phyloP scores from a whole-genome alignment of 2,888 invertebrate genomes.

The Adelphocoris suturalis region DNA sequence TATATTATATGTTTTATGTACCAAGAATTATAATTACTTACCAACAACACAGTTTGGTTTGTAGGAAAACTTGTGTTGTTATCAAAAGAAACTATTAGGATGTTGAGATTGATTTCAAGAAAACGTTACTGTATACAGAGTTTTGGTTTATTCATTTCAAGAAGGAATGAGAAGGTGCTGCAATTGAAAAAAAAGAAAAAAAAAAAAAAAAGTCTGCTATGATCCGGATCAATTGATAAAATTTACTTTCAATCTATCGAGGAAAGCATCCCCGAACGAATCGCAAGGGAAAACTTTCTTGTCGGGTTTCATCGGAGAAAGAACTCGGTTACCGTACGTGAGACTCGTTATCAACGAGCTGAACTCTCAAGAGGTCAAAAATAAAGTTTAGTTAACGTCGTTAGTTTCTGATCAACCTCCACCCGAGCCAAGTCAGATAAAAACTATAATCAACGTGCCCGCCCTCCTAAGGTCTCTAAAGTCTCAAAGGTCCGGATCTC shows the following conservation, averaged over 20 bases:
- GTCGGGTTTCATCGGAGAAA: not conserved
- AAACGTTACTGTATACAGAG: not conserved
- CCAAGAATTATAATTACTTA: too few relatives aligned
- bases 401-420: slow-evolving; percentile 18
- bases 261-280: not conserved
- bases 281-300: not conserved
- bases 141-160: not conserved
- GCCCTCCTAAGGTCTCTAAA: not conserved
- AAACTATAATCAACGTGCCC: slow-evolving; percentile 12
- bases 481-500: slow-evolving; percentile 5
- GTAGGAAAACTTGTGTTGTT: not conserved
- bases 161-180: not conserved
- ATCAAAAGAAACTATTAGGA: not conserved
- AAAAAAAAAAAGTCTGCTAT: too few relatives aligned
- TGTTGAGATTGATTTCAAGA: not conserved
- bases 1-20: too few relatives aligned
- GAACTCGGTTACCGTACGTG: slow-evolving; percentile 26
- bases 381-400: slow-evolving; percentile 3
- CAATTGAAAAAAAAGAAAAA: not conserved
- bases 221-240: not conserved
- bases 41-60: too few relatives aligned
- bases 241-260: not conserved
- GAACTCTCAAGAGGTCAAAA: not conserved
- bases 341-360: slow-evolving; percentile 21
- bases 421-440: not conserved